Conservation (phyloP, 2,888 invertebrate species). For the Masnerella sp. region DNA sequence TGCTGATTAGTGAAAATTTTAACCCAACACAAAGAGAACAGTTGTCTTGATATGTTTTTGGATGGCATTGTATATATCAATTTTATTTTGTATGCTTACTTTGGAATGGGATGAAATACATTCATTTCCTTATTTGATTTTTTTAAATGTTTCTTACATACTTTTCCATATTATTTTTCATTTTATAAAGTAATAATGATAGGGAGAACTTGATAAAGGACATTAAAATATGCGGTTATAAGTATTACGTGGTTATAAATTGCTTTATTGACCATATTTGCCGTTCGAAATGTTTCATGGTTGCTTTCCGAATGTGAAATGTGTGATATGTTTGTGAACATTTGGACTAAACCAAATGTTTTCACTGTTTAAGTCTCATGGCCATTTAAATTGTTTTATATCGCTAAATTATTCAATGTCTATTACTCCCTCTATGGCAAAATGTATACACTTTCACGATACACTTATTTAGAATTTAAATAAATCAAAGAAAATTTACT, state of each 20-base stretch:
- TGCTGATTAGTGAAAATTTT: slow-evolving; percentile 26
- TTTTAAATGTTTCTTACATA: slow-evolving; percentile 6
- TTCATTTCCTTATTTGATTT: slow-evolving; percentile 7
- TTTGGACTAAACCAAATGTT: neutral
- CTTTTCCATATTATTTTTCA: slow-evolving; percentile 21
- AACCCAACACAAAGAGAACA: slow-evolving; percentile 24
- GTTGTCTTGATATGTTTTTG: slow-evolving; percentile 6
- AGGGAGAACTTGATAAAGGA: slow-evolving; percentile 15
- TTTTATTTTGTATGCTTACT: slow-evolving; percentile 24
- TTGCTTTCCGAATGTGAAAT: slow-evolving; percentile 15
- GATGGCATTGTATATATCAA: slow-evolving; percentile 11
- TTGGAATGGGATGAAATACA: slow-evolving; percentile 25
- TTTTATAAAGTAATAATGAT: slow-evolving; percentile 6
- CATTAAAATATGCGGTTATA: slow-evolving; percentile 9
- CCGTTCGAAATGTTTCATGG: slow-evolving; percentile 19
- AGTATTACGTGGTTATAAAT: neutral
- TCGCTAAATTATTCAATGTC: slow-evolving; percentile 50
- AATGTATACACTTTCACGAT: slow-evolving; percentile 58
- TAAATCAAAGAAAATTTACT: slow-evolving; percentile 46
- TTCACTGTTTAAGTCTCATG: slow-evolving; percentile 1
- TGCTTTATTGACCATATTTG: slow-evolving; percentile 8
- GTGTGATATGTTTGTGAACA: slow-evolving; percentile 9
- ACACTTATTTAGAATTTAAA: slow-evolving; percentile 55
- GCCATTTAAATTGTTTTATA: slow-evolving; percentile 24
- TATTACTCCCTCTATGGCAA: slow-evolving; percentile 50